Base-by-base conservation (phyloP, 1,140 invertebrate species). In the Drosophila paulistorum region DNA sequence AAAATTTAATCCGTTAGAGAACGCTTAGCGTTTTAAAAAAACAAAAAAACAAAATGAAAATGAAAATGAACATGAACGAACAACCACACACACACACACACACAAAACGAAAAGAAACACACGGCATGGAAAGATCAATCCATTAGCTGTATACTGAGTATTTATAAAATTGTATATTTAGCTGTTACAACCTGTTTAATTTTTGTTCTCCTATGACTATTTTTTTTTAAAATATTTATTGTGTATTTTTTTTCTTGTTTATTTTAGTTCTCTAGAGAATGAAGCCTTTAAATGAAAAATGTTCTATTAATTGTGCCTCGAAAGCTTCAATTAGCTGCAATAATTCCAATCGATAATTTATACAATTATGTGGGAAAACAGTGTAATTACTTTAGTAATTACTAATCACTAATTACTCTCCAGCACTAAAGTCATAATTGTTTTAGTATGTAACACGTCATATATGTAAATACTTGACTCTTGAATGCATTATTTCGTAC, bases 21-120 rank as follows among this genome's bases (percentile, higher is more conserved):
- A 89, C 84, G 84, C 84, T 65, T 90, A 89, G 84, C 84, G 84
- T 89, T 89, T 84, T 79, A 89, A 89, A 85, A 85, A 89, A 74
- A 20, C 23, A 76, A 39, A 3, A 39, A 89, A 85, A 89, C 72
- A 26, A 76, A 39, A 4, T 11, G 23, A 69, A 60, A 61, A 58
- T 54, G 26, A 65, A 60, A 58, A 58, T 54, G 26, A 65, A 72
- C 37, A 20, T 13, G 23, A 63, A 71, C 59, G 57, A 30, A 72
- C 58, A 65, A 45, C 66, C n/a, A 67, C 41, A 71, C 64, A 65
- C 17, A 62, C 17, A 62, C 30, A 30, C 6, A 30, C 30, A 30
- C 55, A 58, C 55, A 58, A 35, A 10, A 58, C 45, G 11, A 39
- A 20, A 14, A 48, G 14, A 17, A 9, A 48, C 42, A 51, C 45